Conservation (phyloP, 2,888 invertebrate species). For the Hermodice carunculata region DNA sequence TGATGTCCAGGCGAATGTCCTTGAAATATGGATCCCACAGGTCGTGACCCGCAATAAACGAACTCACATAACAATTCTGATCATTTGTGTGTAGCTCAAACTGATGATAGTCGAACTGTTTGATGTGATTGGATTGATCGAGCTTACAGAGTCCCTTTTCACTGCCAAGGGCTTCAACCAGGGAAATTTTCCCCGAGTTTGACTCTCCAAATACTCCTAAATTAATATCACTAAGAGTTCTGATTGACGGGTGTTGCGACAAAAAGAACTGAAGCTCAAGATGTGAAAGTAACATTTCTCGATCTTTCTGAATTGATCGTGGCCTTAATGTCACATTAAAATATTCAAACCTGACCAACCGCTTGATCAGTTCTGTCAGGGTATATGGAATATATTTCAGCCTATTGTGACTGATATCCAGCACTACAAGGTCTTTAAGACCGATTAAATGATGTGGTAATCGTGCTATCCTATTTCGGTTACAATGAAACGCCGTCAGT, state of each 20-base stretch:
- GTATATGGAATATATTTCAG: constrained; percentile 42
- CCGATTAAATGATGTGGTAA: constrained; percentile 41
- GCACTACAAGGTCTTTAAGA: constrained; percentile 37
- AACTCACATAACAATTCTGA: constrained; percentile 40
- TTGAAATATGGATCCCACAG: constrained; percentile 41
- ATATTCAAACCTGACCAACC: constrained; percentile 42
- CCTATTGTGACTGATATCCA: constrained; percentile 47
- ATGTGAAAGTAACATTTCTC: constrained; percentile 36
- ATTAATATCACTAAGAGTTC: constrained; percentile 39
- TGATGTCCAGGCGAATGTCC: constrained; percentile 42
- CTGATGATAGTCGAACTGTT: constrained; percentile 43
- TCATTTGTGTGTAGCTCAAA: constrained; percentile 43
- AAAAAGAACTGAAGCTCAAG: constrained; percentile 44
- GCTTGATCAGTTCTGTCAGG: constrained; percentile 36
- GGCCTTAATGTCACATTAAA: constrained; percentile 44
- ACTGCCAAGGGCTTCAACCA: constrained; percentile 44
- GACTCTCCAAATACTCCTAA: constrained; percentile 46
- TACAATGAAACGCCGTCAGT: constrained; percentile 40
- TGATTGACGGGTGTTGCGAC: constrained; percentile 18
- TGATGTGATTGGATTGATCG: too few relatives aligned
- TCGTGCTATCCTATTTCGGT: constrained; percentile 39
- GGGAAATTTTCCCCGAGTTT: constrained; percentile 44
- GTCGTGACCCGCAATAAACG: constrained; percentile 44
- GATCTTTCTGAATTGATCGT: constrained; percentile 36
- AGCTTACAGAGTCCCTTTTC: constrained; percentile 43